These are phyloP conservation scores for Idris sp. DNA, from an alignment of 1,140 invertebrate genomes.

Conservation along the genomic window DNA sequence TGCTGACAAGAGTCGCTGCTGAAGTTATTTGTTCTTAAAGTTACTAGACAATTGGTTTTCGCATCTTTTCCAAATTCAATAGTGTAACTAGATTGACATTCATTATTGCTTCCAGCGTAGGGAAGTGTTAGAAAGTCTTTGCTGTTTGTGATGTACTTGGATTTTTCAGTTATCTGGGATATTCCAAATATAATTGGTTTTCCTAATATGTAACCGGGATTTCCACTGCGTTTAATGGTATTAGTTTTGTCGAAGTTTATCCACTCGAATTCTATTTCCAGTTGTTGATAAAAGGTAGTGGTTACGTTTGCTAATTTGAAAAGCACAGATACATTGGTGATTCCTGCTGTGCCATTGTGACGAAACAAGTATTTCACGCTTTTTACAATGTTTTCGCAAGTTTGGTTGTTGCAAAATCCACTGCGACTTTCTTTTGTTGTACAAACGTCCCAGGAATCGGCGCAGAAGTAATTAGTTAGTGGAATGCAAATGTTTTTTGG, in stretches of 20 bases:
- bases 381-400: slow-evolving; percentile 76
- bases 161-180: too few species aligned
- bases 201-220: slow-evolving; percentile 83
- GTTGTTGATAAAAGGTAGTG: slow-evolving; percentile 76
- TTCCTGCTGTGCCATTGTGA: slow-evolving; percentile 81
- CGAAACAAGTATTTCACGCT: slow-evolving; percentile 77
- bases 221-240: slow-evolving; percentile 80
- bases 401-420: slow-evolving; percentile 63
- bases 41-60: slow-evolving; percentile 74
- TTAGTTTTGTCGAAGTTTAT: slow-evolving; percentile 66
- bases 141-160: too few species aligned
- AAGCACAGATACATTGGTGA: slow-evolving; percentile 74
- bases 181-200: slow-evolving; percentile 81
- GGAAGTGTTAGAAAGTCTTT: slow-evolving; percentile 76
- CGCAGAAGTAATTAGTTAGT: slow-evolving; percentile 74
- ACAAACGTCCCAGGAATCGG: slow-evolving; percentile 66
- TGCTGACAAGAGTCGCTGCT: slow-evolving; percentile 71
- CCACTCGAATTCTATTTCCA: slow-evolving; percentile 79
- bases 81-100: slow-evolving; percentile 73
- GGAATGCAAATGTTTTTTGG: slow-evolving; percentile 77
- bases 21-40: slow-evolving; percentile 69
- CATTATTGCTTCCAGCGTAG: slow-evolving; percentile 67
- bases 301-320: slow-evolving; percentile 75
- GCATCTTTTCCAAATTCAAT: slow-evolving; percentile 79
- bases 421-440: slow-evolving; percentile 47